phyloP scores from a whole-genome alignment of 2,888 invertebrate species.

The Drosophila quasianomalipes region DNA sequence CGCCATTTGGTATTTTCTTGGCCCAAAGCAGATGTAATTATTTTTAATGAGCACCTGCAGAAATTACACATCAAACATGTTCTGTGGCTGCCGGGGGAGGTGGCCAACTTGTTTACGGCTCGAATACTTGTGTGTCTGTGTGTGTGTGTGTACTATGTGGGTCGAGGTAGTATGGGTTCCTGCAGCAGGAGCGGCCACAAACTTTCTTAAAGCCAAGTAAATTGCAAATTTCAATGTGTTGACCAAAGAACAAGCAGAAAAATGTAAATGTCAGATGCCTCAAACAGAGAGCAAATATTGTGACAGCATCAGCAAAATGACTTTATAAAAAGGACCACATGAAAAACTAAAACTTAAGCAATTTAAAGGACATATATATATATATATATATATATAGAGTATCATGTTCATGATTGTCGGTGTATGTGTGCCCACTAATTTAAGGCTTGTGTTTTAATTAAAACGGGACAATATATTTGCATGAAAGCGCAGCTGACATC shows the following conservation, averaged over 20 bases:
- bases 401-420: neutral
- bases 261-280: constrained; percentile 40
- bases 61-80: constrained; percentile 78
- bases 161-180: constrained; percentile 26
- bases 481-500: constrained; percentile 73
- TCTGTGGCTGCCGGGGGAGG: constrained; percentile 1
- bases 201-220: constrained; percentile 43
- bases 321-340: constrained; percentile 44
- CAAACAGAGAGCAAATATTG: constrained; percentile 57
- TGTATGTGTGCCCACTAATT: constrained; percentile 57
- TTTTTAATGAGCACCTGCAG: constrained; percentile 79
- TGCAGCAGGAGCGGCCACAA: constrained; percentile 19
- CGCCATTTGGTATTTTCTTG: constrained; percentile 58
- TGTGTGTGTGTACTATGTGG: constrained; percentile 28
- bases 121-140: constrained; percentile 13
- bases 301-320: constrained; percentile 57
- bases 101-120: constrained; percentile 57
- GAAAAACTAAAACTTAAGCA: constrained; percentile 31
- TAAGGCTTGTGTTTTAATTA: constrained; percentile 77
- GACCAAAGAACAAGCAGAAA: constrained; percentile 31
- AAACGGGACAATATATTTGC: constrained; percentile 76
- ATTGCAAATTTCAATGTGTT: constrained; percentile 41
- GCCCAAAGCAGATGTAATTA: constrained; percentile 76
- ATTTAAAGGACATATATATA: constrained; percentile 12
- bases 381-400: neutral